Evolutionary conservation across 2,797 vertebrate species (phyloP), one percentile per base, ranked within the genome.

Genomic region (Eleutherodactylus coqui): DNA sequence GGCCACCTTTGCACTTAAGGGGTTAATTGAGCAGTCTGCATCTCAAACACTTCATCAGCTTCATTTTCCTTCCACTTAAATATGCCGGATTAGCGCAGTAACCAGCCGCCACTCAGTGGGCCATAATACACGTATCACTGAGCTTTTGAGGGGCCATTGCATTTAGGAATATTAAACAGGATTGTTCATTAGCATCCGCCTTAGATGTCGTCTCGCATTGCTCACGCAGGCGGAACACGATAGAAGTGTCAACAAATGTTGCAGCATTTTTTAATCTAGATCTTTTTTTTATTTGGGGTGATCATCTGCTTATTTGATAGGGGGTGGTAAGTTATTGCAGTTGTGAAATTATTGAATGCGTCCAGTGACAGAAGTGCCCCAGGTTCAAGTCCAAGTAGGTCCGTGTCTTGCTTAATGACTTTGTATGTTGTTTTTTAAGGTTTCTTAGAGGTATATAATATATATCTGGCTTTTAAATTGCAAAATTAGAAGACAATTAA

Each of bases 11-110:
- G 70, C 64, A 43, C 81, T 80, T 73, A 84, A 87, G 69, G 82
- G 82, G 81, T 87, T 87, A 84, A 87, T 84, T 79, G 75, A 84
- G 75, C 82, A 79, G 86, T 80, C 82, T n/a, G 77, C 77, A 69
- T 76, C 47, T 81, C 82, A 87, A 80, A 76, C 69, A 85, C 82
- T 84, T 75, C 82, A 75, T 79, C 81, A 76, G 82, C 82, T 81
- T 80, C 86, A 85, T 87, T 87, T 81, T 84, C 86, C 47, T 81
- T 84, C 86, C 82, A 79, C 82, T 87, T 84, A 84, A 84, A 84
- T 80, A 84, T 84, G 70, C 83, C 41, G 77, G 77, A 84, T 87
- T 87, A 84, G 79, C 34, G 38, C 86, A 76, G 75, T 87, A 84
- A 80, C 82, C 82, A 75, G 69, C 76, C 76, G 77, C 76, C 82